A percentile compares a stretch with the other conserved stretches of the same genome.
phyloP scores from a whole-genome alignment of 2,888 invertebrate species.

The Laspeyria flexula region DNA sequence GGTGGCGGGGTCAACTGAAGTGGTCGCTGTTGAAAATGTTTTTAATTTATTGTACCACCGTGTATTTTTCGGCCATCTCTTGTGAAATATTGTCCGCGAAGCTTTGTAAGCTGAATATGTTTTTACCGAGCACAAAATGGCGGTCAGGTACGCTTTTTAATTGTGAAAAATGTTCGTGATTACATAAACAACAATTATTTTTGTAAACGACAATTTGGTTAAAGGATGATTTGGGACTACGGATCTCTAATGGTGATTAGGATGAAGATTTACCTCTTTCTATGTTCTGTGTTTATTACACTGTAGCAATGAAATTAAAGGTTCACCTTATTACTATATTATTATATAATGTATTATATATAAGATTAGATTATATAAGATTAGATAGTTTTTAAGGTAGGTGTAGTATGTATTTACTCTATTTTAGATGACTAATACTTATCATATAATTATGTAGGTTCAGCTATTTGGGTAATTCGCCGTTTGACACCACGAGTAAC shows the following conservation, averaged over 20 bases:
- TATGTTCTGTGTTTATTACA: no score
- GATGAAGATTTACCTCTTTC: no score
- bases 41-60: slow-evolving; percentile 60
- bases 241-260: background rate
- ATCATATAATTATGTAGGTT: no score
- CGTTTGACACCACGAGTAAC: no score
- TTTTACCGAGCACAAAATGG: slow-evolving; percentile 44
- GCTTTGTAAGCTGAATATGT: slow-evolving; percentile 48
- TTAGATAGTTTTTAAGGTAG: no score
- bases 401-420: no score
- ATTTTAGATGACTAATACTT: no score
- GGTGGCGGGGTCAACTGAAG: slow-evolving; percentile 25
- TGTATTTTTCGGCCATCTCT: slow-evolving; percentile 58
- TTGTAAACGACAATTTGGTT: background rate
- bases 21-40: slow-evolving; percentile 52
- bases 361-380: no score
- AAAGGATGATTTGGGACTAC: background rate
- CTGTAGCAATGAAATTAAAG: no score
- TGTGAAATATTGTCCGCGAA: slow-evolving; percentile 56
- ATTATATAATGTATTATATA: no score
- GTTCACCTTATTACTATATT: no score
- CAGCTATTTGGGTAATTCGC: no score
- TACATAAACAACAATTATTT: slow-evolving; percentile 27
- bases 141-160: slow-evolving; percentile 35
- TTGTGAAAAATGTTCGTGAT: slow-evolving; percentile 36